These are phyloP conservation scores for Mareca strepera DNA, from an alignment of 2,797 vertebrate genomes.

Conservation along the genomic window DNA sequence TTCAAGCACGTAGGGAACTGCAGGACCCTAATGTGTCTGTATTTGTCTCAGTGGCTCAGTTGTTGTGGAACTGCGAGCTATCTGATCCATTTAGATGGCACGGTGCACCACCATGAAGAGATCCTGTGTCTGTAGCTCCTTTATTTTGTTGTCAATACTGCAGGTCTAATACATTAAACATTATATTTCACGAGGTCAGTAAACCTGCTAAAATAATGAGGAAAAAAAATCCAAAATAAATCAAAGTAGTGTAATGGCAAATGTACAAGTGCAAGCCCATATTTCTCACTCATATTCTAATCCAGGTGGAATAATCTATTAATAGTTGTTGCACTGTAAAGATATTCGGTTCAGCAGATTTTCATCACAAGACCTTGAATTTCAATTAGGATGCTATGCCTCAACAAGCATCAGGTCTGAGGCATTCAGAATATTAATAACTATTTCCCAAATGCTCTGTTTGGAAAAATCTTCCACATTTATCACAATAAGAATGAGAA, in stretches of 20 bases:
- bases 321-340: not conserved
- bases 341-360: slow-evolving; percentile 18
- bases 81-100: not conserved
- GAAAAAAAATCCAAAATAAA: not conserved
- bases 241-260: not conserved
- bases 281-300: not conserved
- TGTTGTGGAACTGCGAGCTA: not conserved
- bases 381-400: not conserved
- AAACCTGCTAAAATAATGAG: not conserved
- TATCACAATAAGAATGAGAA: not conserved
- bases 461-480: not conserved
- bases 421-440: slow-evolving; percentile 11
- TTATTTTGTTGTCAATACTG: not conserved
- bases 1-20: not conserved
- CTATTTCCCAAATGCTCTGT: not conserved
- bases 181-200: not conserved
- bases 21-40: not conserved
- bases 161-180: not conserved
- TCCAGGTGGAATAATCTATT: not conserved
- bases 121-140: not conserved
- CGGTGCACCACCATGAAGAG: not conserved
- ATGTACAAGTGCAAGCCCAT: fast-evolving
- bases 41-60: fast-evolving
- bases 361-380: slow-evolving; percentile 20
- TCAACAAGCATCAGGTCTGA: not conserved